Conservation (phyloP, 2,888 invertebrate species). For the Epinotia brunnichana region DNA sequence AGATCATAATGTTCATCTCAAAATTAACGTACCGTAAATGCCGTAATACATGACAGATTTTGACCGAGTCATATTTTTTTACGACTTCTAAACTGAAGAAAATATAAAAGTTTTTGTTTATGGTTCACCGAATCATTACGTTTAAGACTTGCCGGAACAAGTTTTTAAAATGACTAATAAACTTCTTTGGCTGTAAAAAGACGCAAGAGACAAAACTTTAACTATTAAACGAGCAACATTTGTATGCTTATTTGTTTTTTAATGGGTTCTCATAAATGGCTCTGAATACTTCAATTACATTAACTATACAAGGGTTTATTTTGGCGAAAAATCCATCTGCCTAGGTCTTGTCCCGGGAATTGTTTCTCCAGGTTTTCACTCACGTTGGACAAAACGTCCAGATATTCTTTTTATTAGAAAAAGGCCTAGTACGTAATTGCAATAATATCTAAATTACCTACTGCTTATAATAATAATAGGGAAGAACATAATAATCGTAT, state of each 20-base stretch:
- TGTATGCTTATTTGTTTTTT: no score
- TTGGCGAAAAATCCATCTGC: no score
- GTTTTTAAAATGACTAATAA: neutral
- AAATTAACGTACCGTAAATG: neutral
- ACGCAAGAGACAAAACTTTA: neutral
- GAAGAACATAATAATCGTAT: neutral
- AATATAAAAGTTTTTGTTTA: slow-evolving; percentile 6
- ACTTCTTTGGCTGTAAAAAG: neutral
- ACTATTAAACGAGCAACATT: no score
- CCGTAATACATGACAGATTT: neutral
- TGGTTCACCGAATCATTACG: neutral
- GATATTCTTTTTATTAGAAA: no score
- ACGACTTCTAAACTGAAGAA: neutral
- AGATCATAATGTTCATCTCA: neutral
- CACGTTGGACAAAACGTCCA: no score
- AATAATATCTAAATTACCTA: neutral
- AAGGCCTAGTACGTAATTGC: neutral
- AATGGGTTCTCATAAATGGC: no score
- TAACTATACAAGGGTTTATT: no score
- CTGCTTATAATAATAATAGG: neutral
- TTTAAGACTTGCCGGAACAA: slow-evolving; percentile 8
- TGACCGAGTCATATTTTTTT: slow-evolving; percentile 1
- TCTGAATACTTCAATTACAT: no score
- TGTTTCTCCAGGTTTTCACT: no score
- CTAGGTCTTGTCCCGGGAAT: no score